Base-by-base conservation (phyloP, 2,113 vertebrate genomes). In the Macquaria ambigua region DNA sequence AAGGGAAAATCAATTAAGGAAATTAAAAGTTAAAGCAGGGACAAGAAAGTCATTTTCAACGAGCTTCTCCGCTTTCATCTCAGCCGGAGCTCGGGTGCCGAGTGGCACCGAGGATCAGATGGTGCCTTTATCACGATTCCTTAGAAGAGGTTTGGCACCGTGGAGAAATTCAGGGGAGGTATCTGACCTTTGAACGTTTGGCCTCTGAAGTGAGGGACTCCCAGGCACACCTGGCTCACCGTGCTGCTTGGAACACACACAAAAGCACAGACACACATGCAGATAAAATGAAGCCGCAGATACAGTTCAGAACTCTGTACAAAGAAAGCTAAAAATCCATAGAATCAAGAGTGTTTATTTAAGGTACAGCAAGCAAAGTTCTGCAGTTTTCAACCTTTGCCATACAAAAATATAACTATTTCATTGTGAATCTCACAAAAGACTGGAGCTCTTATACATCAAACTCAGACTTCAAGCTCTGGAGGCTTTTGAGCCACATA, bases 1-100 rank as follows among this genome's bases (percentile, higher is more conserved):
- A 91, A 89, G 81, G 69, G 79, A 85, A 90, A 94, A 92, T 95
- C 93, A 93, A 94, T 95, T 94, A 93, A 91, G 92, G 93, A 94
- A 93, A 94, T 94, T 92, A 94, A 94, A 95, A 94, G 93, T 93
- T 93, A 87, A 93, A 91, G 83, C 73, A 81, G 81, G 48, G 73
- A 94, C 92, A 85, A 86, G 68, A 94, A 91, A 92, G 92, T 90
- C 76, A 84, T 93, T 91, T 91, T 89, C 78, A 73, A 73, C 37
- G 23, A 86, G 83, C 76, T 20, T 23, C 76, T 69, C 46, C 2
- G 69, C 87, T 92, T 90, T 90, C 80, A 88, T 91, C 81, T 84
- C 15, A 12, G 67, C 28, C 39, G 8, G 84, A 69, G 82, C 67
- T 15, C 46, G 12, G 74, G 34, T 1, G 3, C 52, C 1, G 18